These are phyloP conservation scores for Channa argus DNA, from an alignment of 2,113 vertebrate genomes.

Conservation along the genomic window DNA sequence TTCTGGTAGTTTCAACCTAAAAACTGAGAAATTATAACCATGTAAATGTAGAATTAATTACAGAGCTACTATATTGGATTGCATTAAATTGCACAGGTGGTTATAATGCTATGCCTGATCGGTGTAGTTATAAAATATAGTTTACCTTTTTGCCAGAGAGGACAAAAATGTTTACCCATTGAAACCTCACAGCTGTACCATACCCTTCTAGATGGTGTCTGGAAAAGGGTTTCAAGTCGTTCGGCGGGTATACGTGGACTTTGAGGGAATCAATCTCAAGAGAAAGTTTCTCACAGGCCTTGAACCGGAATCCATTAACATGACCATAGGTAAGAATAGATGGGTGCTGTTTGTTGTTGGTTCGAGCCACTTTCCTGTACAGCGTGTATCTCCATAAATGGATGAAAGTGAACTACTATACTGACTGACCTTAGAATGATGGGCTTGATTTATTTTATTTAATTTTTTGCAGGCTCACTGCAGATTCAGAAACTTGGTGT, in stretches of 20 bases:
- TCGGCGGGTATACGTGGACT: conserved; percentile 92
- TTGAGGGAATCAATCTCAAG: conserved; percentile 92
- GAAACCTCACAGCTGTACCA: neutral
- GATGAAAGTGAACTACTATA: neutral
- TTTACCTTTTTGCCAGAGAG: neutral
- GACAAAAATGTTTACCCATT: neutral
- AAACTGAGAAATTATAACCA: too few species aligned
- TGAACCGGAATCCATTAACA: conserved; percentile 89
- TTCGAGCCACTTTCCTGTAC: neutral
- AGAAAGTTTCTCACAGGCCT: conserved; percentile 92
- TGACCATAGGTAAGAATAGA: conserved; percentile 88
- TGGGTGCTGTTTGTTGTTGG: neutral
- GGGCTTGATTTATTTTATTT: neutral
- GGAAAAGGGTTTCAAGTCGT: conserved; percentile 88
- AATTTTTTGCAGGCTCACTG: conserved; percentile 84
- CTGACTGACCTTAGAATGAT: neutral
- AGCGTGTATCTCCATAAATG: neutral
- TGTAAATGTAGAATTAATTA: too few species aligned
- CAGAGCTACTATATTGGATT: too few species aligned
- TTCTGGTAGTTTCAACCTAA: too few species aligned
- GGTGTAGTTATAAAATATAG: neutral
- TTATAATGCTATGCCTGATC: too few species aligned
- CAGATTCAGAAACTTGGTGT: conserved; percentile 89
- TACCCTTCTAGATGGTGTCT: conserved; percentile 80
- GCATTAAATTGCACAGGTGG: too few species aligned